A percentile compares a stretch with the other conserved stretches of the same genome.
These are phyloP conservation scores for Listronotus bonariensis DNA, from an alignment of 1,140 invertebrate genomes.

Conservation along the genomic window DNA sequence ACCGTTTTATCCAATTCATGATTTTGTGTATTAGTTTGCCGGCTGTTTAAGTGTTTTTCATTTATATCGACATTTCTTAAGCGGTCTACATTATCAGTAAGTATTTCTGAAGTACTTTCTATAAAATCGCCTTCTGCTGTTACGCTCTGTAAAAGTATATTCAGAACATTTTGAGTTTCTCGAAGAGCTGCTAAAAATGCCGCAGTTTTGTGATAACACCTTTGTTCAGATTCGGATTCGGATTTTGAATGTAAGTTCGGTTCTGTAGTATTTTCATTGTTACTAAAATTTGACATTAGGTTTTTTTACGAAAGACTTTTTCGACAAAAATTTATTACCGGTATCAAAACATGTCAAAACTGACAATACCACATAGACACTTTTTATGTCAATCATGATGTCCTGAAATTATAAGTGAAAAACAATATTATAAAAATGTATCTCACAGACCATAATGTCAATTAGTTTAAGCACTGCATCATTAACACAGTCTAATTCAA, in stretches of 20 bases:
- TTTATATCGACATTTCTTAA: no score
- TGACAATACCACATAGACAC: background rate
- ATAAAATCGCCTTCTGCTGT: no score
- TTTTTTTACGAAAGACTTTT: background rate
- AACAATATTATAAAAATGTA: slow-evolving; percentile 7
- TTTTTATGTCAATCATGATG: background rate
- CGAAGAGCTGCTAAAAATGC: no score
- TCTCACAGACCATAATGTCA: slow-evolving; percentile 16
- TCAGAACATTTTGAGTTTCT: no score
- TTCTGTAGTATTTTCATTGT: background rate
- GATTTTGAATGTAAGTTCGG: background rate
- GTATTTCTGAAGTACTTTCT: no score
- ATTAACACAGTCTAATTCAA: background rate
- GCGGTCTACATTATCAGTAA: no score
- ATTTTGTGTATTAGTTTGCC: no score
- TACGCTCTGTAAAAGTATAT: no score
- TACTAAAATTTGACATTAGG: slow-evolving; percentile 5
- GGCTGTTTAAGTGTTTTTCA: no score
- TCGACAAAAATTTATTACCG: background rate
- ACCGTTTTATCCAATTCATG: no score
- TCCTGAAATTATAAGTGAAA: background rate
- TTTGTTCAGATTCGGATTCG: no score
- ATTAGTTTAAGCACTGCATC: background rate
- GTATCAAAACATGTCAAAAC: background rate
- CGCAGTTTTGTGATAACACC: no score